These are phyloP conservation scores for Sander lucioperca DNA, from an alignment of 2,113 vertebrate species.

Conservation along the genomic window DNA sequence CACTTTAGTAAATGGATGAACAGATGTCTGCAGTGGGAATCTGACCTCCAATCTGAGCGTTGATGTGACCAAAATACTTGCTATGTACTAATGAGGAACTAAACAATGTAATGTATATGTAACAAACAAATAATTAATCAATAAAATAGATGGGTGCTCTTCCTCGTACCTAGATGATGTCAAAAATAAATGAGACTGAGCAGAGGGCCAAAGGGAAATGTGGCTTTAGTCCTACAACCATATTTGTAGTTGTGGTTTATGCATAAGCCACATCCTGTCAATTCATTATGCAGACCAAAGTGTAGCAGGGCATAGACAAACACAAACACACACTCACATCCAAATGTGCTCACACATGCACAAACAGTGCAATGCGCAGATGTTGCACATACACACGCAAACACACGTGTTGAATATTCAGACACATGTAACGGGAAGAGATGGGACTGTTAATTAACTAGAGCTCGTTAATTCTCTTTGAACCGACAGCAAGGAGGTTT, in stretches of 20 bases:
- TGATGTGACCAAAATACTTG: neutral
- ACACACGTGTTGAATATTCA: conserved; percentile 77
- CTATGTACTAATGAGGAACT: neutral
- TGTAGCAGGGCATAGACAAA: conserved; percentile 45
- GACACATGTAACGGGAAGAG: conserved; percentile 79
- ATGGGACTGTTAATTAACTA: conserved; percentile 83
- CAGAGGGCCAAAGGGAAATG: conserved; percentile 47
- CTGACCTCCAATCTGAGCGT: conserved; percentile 13
- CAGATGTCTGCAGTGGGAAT: conserved; percentile 4
- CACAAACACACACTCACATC: conserved; percentile 44
- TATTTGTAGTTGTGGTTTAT: conserved; percentile 79
- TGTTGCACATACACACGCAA: conserved; percentile 36
- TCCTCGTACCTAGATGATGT: conserved; percentile 14
- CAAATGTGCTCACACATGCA: conserved; percentile 26
- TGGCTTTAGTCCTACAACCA: conserved; percentile 53
- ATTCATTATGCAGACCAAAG: conserved; percentile 69
- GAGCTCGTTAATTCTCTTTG: conserved; percentile 84
- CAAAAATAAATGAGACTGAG: conserved; percentile 49
- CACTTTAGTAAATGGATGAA: conserved; percentile 11
- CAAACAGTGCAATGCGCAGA: conserved; percentile 44
- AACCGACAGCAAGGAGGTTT: conserved; percentile 81
- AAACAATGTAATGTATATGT: conserved; percentile 14
- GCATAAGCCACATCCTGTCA: conserved; percentile 66
- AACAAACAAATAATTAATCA: conserved; percentile 33
- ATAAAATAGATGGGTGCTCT: conserved; percentile 11